These are phyloP conservation scores for Papilio demoleus DNA, from an alignment of 2,888 invertebrate genomes.

Conservation along the genomic window DNA sequence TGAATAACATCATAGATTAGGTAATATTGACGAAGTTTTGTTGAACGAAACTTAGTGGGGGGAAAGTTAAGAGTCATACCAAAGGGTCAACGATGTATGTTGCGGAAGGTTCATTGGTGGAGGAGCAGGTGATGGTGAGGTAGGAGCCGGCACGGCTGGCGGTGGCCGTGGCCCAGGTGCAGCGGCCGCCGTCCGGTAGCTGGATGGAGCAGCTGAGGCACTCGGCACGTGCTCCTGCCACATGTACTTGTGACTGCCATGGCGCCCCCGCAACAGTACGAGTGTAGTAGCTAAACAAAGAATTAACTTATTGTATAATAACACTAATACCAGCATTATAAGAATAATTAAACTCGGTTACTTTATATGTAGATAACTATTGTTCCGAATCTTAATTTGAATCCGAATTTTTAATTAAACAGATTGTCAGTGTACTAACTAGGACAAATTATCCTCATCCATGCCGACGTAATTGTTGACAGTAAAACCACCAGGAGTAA, in stretches of 20 bases:
- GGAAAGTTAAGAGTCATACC: too few species aligned
- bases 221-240: slow-evolving; percentile 73
- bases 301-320: background rate
- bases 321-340: too few species aligned
- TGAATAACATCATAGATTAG: too few species aligned
- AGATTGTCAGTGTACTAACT: slow-evolving; percentile 60
- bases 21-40: background rate
- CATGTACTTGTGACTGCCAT: slow-evolving; percentile 87
- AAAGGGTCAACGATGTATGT: slow-evolving; percentile 79
- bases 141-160: slow-evolving; percentile 86
- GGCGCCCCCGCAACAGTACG: slow-evolving; percentile 86
- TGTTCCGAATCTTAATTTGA: too few species aligned
- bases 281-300: slow-evolving; percentile 87
- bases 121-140: slow-evolving; percentile 88
- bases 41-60: too few species aligned
- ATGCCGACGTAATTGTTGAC: slow-evolving; percentile 84
- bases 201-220: slow-evolving; percentile 88
- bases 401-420: too few species aligned
- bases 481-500: slow-evolving; percentile 84
- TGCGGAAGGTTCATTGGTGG: slow-evolving; percentile 86
- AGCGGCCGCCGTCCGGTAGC: slow-evolving; percentile 83
- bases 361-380: too few species aligned
- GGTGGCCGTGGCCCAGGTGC: slow-evolving; percentile 84
- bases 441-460: slow-evolving; percentile 66
- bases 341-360: too few species aligned